Evolutionary conservation across 2,888 invertebrate genomes (phyloP).

Genomic region (Cynaeus angustus): DNA sequence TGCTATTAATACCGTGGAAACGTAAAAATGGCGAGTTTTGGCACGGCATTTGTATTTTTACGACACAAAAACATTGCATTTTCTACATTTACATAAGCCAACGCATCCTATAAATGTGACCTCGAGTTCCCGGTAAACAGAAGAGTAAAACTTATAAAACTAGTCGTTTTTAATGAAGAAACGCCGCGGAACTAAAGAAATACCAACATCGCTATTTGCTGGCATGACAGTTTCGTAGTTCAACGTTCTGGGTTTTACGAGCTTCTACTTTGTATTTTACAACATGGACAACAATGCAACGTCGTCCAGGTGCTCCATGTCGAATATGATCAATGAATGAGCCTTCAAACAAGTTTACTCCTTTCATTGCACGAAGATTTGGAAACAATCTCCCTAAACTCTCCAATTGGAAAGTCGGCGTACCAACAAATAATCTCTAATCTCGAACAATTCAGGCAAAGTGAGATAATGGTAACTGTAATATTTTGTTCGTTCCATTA

Average conservation of each 20-base stretch:
- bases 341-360: conserved; percentile 82
- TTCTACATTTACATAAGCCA: no score
- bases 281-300: not conserved
- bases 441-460: conserved; percentile 85
- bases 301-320: conserved; percentile 65
- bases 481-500: conserved; percentile 74
- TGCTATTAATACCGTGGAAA: no score
- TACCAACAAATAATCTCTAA: conserved; percentile 89
- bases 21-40: no score
- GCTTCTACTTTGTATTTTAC: not conserved
- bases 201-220: not conserved
- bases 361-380: conserved; percentile 84
- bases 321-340: conserved; percentile 88
- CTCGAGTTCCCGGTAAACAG: no score
- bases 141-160: no score
- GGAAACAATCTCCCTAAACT: conserved; percentile 86
- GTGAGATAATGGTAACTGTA: conserved; percentile 70
- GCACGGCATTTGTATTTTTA: no score
- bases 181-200: no score
- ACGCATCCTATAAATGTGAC: no score
- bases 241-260: not conserved
- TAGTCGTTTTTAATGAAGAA: no score
- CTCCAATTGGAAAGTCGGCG: conserved; percentile 84
- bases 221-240: not conserved
- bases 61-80: no score